These are phyloP conservation scores for Pempheris klunzingeri DNA, from an alignment of 2,797 vertebrate species.

Conservation along the genomic window DNA sequence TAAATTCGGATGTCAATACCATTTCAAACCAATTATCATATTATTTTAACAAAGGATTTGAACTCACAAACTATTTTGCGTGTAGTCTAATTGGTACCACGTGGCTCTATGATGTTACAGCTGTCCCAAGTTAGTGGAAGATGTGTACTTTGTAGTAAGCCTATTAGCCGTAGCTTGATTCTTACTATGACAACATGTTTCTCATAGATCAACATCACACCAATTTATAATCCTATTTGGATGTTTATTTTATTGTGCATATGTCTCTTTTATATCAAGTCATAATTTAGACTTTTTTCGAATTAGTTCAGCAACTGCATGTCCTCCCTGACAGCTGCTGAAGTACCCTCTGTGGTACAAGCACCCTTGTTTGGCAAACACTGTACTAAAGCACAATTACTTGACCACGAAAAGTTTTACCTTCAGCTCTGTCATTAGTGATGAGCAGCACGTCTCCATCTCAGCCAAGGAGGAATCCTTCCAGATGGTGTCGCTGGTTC, in stretches of 20 bases:
- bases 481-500: constrained; percentile 38
- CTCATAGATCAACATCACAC: not conserved
- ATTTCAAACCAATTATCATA: no score
- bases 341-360: no score
- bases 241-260: not conserved
- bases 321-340: not conserved
- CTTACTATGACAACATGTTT: not conserved
- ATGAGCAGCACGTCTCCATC: constrained; percentile 44
- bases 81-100: not conserved
- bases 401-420: constrained; percentile 48
- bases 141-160: no score
- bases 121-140: not conserved
- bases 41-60: no score
- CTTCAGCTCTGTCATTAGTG: constrained; percentile 58
- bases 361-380: not conserved
- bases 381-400: not conserved
- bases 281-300: not conserved
- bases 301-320: not conserved
- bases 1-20: not conserved
- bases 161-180: no score
- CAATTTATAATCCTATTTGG: not conserved
- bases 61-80: no score
- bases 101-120: not conserved
- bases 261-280: no score
- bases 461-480: constrained; percentile 48